Evolutionary conservation across 2,888 invertebrate species (phyloP).

Genomic region (Nymphalis urticae): DNA sequence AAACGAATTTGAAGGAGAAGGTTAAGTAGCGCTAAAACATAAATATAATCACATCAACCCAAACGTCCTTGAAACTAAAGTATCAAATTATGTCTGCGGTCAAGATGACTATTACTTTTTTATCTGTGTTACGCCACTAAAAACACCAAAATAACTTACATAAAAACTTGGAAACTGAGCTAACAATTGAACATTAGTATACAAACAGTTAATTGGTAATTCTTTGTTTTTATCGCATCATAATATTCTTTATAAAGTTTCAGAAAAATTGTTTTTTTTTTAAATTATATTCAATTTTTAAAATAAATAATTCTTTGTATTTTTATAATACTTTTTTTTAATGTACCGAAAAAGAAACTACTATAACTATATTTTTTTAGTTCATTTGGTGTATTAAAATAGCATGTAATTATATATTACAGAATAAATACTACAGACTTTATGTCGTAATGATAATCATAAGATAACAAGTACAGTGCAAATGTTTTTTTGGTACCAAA

Average conservation of each 20-base stretch:
- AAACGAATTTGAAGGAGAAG: neutral
- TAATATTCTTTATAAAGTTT: neutral
- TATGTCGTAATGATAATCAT: neutral
- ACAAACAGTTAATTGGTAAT: neutral
- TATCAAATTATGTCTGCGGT: neutral
- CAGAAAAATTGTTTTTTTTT: no score
- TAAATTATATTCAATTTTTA: no score
- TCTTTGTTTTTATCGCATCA: neutral
- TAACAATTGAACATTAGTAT: slow-evolving; percentile 3
- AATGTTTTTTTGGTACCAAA: neutral
- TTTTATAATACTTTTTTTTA: no score
- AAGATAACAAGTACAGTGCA: neutral
- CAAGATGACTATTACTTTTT: slow-evolving; percentile 7
- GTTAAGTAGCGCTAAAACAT: neutral
- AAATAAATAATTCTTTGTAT: no score
- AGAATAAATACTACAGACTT: no score
- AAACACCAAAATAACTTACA: slow-evolving; percentile 3
- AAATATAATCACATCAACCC: neutral
- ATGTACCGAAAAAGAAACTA: no score
- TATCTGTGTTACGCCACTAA: neutral
- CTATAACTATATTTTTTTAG: no score
- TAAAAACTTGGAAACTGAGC: neutral
- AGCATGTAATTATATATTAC: no score
- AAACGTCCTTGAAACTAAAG: slow-evolving; percentile 3
- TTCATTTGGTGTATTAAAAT: no score